Evolutionary conservation across 2,888 invertebrate species (phyloP).

Genomic region (Pammene aurita): DNA sequence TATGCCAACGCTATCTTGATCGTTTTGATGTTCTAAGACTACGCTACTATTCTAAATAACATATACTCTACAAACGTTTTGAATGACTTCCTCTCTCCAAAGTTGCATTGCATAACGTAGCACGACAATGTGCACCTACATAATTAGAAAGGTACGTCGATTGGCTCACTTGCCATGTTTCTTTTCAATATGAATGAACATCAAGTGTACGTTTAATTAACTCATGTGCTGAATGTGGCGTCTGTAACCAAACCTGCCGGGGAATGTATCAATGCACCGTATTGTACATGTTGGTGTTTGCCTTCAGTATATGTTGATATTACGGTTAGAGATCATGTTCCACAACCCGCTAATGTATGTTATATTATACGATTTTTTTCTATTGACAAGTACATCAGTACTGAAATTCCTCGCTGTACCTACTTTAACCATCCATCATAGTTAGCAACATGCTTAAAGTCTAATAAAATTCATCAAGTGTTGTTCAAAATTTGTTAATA

Average conservation of each 20-base stretch:
- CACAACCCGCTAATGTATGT: not conserved
- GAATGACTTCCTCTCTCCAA: conserved; percentile 2
- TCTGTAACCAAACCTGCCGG: not conserved
- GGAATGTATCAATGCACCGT: conserved; percentile 8
- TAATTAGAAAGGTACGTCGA: conserved; percentile 16
- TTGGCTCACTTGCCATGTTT: not conserved
- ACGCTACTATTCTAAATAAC: not conserved
- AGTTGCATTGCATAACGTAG: conserved; percentile 23
- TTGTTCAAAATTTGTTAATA: too few species aligned
- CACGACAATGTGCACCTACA: conserved; percentile 10
- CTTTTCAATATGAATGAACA: conserved; percentile 23
- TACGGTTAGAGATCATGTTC: not conserved
- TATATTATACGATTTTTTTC: not conserved
- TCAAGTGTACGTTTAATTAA: conserved; percentile 9
- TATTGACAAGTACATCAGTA: too few species aligned
- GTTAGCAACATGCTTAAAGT: too few species aligned
- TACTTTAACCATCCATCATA: too few species aligned
- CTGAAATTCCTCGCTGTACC: too few species aligned
- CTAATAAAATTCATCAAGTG: too few species aligned
- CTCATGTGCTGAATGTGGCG: conserved; percentile 5
- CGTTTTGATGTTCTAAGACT: not conserved
- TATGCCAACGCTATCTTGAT: not conserved
- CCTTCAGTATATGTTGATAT: not conserved
- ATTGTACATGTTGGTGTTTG: not conserved
- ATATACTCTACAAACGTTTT: not conserved